Evolutionary conservation across 92 coral and sea anemone genomes (phyloP).

Genomic region (Paramuricea clavata): DNA sequence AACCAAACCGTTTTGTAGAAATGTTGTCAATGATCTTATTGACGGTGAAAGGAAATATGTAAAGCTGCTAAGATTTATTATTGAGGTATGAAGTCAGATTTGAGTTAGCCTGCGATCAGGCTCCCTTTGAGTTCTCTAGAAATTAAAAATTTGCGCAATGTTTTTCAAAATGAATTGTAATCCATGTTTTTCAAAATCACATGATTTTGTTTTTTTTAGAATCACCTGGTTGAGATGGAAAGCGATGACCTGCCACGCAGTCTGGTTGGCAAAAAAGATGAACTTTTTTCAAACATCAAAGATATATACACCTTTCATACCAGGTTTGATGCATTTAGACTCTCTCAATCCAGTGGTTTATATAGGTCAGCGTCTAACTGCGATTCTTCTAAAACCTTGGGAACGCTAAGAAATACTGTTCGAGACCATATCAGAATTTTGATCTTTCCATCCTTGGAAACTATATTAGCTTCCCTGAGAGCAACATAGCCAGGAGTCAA

Average conservation of each 20-base stretch:
- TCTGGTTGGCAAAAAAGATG: conserved; percentile 74
- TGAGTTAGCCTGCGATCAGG: too few relatives aligned
- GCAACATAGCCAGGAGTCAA: neutral
- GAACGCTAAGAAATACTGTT: too few relatives aligned
- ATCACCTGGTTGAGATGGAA: conserved; percentile 92
- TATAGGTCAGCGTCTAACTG: neutral
- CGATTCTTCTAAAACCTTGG: neutral
- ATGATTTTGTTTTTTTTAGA: conserved; percentile 57
- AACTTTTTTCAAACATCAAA: conserved; percentile 85
- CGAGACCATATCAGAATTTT: too few relatives aligned
- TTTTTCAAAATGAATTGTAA: neutral
- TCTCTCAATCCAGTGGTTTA: neutral
- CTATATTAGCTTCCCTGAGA: too few relatives aligned
- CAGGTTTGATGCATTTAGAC: conserved; percentile 55
- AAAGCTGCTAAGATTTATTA: conserved; percentile 76
- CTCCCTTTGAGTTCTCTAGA: too few relatives aligned
- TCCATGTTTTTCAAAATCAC: neutral
- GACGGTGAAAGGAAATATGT: conserved; percentile 90
- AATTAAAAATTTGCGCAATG: neutral
- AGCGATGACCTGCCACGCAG: conserved; percentile 90
- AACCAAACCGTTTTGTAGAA: conserved; percentile 54
- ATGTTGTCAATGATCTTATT: conserved; percentile 79
- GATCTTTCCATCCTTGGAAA: too few relatives aligned
- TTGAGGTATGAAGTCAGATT: conserved; percentile 74
- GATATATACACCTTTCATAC: conserved; percentile 91